phyloP scores from a whole-genome alignment of 2,888 invertebrate species.

The Lissonota sp. region DNA sequence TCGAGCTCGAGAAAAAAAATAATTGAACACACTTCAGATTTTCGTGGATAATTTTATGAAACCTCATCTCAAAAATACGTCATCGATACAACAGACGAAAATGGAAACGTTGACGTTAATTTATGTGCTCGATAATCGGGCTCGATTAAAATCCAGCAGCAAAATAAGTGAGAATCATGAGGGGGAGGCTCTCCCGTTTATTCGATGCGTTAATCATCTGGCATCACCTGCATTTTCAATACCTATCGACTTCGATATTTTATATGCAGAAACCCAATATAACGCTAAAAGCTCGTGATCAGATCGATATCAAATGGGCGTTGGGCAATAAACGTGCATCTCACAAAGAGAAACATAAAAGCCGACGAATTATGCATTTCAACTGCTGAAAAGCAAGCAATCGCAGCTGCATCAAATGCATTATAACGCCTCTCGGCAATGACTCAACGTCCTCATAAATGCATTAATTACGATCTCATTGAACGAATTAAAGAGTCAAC shows the following conservation, averaged over 20 bases:
- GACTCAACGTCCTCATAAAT: constrained; percentile 52
- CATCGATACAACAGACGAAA: too few relatives aligned
- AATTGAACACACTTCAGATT: too few relatives aligned
- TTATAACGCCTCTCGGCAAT: constrained; percentile 27
- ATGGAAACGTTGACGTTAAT: neutral
- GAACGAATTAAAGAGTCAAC: constrained; percentile 23
- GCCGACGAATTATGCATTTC: neutral
- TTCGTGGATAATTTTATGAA: too few relatives aligned
- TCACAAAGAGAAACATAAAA: constrained; percentile 11
- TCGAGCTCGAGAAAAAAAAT: too few relatives aligned
- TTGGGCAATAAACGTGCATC: constrained; percentile 13
- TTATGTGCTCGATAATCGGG: neutral
- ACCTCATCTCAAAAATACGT: too few relatives aligned
- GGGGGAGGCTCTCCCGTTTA: neutral
- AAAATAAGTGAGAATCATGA: neutral
- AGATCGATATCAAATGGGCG: constrained; percentile 32
- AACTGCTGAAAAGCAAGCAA: constrained; percentile 6
- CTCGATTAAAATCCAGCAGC: constrained; percentile 6
- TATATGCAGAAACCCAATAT: neutral
- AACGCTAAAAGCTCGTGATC: constrained; percentile 3
- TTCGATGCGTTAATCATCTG: constrained; percentile 41
- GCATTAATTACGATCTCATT: constrained; percentile 54
- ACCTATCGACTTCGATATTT: neutral
- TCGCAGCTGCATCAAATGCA: constrained; percentile 50
- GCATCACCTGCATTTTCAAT: constrained; percentile 37